Evolutionary conservation across 2,797 vertebrate genomes (phyloP).

Genomic region (Prionace glauca): DNA sequence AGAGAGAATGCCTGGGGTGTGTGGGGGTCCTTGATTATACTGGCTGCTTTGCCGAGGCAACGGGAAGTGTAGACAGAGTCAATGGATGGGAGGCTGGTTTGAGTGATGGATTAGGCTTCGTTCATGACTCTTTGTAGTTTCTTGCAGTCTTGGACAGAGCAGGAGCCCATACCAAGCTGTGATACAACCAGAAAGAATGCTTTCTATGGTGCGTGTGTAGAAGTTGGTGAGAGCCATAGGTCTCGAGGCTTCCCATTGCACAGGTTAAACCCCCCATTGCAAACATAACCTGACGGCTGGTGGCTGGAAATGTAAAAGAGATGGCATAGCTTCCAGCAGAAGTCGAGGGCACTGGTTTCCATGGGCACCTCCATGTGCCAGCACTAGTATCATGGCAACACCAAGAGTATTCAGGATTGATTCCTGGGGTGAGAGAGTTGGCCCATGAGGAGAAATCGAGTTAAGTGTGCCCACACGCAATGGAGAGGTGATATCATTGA

Average conservation of each 20-base stretch:
- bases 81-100: too few species aligned
- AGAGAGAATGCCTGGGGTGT: too few species aligned
- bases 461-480: neutral
- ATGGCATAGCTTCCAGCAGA: neutral
- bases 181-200: too few species aligned
- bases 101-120: too few species aligned
- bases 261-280: neutral
- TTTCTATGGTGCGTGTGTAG: too few species aligned
- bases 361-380: neutral
- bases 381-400: neutral
- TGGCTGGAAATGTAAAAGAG: neutral
- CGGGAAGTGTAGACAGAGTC: too few species aligned
- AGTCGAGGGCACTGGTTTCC: neutral
- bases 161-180: too few species aligned
- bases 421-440: neutral
- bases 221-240: too few species aligned
- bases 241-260: neutral
- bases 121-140: too few species aligned
- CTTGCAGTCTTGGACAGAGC: too few species aligned
- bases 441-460: neutral
- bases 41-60: too few species aligned
- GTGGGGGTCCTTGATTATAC: too few species aligned
- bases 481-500: neutral
- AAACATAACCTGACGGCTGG: neutral
- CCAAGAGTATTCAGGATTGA: neutral